These are phyloP conservation scores for Tachina grossa DNA, from an alignment of 2,888 invertebrate species.

Conservation along the genomic window DNA sequence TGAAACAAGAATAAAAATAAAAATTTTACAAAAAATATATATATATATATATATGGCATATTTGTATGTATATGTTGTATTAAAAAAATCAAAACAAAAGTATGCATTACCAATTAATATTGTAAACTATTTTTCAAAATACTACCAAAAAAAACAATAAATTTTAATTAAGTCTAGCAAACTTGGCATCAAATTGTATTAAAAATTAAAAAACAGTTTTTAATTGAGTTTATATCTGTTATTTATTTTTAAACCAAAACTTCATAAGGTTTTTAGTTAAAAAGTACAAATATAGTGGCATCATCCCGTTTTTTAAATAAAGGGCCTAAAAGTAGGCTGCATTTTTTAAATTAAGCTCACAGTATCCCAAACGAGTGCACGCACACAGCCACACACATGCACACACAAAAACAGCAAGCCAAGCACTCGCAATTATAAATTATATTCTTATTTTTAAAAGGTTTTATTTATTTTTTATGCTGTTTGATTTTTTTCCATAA, in stretches of 20 bases:
- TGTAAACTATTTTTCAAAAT: conserved; percentile 31
- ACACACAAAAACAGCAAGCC: not conserved
- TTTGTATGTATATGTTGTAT: no score
- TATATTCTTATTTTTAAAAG: conserved; percentile 13
- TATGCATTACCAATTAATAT: conserved; percentile 67
- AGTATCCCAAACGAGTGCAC: conserved; percentile 1
- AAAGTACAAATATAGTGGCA: not conserved
- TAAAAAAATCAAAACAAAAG: conserved; percentile 43
- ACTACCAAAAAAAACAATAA: conserved; percentile 34
- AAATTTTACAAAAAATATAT: conserved; percentile 1
- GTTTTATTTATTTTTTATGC: not conserved
- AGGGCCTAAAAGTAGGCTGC: conserved; percentile 61
- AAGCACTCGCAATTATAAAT: conserved; percentile 47
- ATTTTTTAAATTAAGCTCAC: conserved; percentile 54
- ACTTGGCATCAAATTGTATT: conserved; percentile 26
- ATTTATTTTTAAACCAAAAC: not conserved
- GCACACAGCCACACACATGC: not conserved
- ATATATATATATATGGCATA: conserved; percentile 17
- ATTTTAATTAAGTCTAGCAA: conserved; percentile 53
- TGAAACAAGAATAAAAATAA: no score
- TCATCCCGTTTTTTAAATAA: not conserved
- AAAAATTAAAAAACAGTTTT: conserved; percentile 43
- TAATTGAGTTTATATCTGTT: conserved; percentile 41
- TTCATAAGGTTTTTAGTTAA: conserved; percentile 2
- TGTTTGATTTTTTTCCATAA: conserved; percentile 4